Conservation (phyloP, 2,797 vertebrate genomes). For the Novumbra hubbsi region DNA sequence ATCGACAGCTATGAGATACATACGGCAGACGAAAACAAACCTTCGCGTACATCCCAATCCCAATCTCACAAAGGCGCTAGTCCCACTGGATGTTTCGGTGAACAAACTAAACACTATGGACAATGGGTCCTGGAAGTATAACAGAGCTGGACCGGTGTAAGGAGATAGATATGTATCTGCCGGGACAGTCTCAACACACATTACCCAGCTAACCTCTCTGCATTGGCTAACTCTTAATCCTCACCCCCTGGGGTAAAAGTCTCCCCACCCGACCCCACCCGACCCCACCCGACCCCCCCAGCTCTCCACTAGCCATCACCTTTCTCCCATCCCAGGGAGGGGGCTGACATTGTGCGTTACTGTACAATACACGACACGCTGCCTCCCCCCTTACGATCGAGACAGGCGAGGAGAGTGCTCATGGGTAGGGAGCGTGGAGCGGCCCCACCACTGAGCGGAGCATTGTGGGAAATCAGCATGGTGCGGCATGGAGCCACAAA, state of each 20-base stretch:
- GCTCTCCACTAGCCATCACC: background rate
- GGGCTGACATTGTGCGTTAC: background rate
- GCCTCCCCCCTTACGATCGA: background rate
- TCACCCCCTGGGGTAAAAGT: background rate
- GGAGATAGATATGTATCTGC: background rate
- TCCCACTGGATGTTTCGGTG: background rate
- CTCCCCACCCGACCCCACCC: background rate
- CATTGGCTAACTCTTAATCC: constrained; percentile 9
- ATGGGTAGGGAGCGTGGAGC: background rate
- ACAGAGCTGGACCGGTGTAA: background rate
- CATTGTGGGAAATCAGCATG: constrained; percentile 8
- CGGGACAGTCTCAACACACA: background rate
- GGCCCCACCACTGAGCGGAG: background rate
- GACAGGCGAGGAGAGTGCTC: background rate
- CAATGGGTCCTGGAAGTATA: background rate
- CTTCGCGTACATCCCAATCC: background rate
- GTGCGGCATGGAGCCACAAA: background rate
- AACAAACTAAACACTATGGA: background rate
- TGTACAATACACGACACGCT: constrained; percentile 3
- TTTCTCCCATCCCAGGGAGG: background rate
- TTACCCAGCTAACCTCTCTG: background rate
- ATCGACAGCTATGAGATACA: background rate
- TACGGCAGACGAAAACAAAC: background rate
- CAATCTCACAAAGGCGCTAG: background rate
- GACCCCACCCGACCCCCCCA: background rate